Percentiles rank a stretch among this genome's conserved stretches.
phyloP scores from a whole-genome alignment of 2,113 vertebrate genomes.

The Thalassarche chlororhynchos region DNA sequence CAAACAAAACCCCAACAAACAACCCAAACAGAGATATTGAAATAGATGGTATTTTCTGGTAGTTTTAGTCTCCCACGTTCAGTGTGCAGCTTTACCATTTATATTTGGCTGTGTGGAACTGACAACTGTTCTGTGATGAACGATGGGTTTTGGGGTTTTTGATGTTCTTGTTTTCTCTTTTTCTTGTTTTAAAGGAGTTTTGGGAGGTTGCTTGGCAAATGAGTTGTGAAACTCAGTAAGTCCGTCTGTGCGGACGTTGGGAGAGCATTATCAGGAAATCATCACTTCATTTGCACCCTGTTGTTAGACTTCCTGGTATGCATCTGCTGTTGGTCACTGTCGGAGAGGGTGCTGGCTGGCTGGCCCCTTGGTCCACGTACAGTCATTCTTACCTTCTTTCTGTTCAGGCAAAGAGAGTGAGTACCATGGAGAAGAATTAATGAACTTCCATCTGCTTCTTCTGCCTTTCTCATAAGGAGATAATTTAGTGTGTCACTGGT shows the following conservation, averaged over 20 bases:
- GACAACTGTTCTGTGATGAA: not conserved
- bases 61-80: not conserved
- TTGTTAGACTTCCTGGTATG: not conserved
- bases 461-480: not conserved
- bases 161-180: not conserved
- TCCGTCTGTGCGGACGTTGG: not conserved
- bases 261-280: not conserved
- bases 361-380: rapidly evolving
- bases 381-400: not conserved
- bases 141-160: not conserved
- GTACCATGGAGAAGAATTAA: not conserved
- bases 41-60: not conserved
- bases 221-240: not conserved
- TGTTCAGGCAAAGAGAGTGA: not conserved
- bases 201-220: not conserved
- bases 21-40: not conserved
- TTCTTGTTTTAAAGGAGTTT: not conserved
- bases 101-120: not conserved
- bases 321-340: not conserved
- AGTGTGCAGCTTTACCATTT: not conserved
- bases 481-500: not conserved
- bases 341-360: not conserved
- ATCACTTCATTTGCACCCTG: not conserved
- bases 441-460: not conserved
- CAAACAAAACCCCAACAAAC: not conserved